phyloP scores from a whole-genome alignment of 2,113 vertebrate genomes.

The Lasiurus borealis region DNA sequence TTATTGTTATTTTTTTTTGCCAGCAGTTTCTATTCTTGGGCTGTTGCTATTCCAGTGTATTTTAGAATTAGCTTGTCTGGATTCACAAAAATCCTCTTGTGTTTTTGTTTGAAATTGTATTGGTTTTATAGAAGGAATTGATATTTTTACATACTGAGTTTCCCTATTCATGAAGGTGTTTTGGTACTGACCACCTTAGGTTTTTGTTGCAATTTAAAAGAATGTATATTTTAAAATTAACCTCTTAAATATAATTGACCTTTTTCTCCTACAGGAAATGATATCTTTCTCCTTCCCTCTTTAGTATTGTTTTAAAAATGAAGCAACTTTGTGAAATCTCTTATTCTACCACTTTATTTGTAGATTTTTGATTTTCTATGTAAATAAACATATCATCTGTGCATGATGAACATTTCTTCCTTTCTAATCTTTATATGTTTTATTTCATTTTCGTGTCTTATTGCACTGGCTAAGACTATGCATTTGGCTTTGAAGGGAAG shows the following conservation, averaged over 20 bases:
- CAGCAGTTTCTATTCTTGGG: background rate
- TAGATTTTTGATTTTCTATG: constrained; percentile 30
- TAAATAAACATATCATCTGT: constrained; percentile 16
- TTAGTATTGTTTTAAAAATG: constrained; percentile 5
- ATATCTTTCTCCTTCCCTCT: background rate
- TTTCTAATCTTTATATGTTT: background rate
- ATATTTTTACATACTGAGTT: background rate
- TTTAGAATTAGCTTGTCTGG: constrained; percentile 17
- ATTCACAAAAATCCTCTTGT: background rate
- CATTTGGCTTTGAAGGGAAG: constrained; percentile 13
- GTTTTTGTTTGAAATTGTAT: background rate
- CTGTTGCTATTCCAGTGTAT: background rate
- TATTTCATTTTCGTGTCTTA: constrained; percentile 8
- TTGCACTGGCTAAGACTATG: background rate
- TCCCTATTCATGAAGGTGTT: background rate
- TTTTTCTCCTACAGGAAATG: background rate
- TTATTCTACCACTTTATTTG: constrained; percentile 36
- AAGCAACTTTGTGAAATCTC: background rate
- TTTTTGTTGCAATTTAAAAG: background rate
- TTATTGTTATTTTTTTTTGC: background rate
- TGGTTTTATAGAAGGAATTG: background rate
- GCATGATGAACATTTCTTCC: background rate
- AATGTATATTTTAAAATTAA: constrained; percentile 2
- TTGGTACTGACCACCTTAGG: background rate
- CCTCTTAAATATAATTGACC: background rate